Evolutionary conservation across 1,140 invertebrate species (phyloP).

Genomic region (Apis laboriosa): DNA sequence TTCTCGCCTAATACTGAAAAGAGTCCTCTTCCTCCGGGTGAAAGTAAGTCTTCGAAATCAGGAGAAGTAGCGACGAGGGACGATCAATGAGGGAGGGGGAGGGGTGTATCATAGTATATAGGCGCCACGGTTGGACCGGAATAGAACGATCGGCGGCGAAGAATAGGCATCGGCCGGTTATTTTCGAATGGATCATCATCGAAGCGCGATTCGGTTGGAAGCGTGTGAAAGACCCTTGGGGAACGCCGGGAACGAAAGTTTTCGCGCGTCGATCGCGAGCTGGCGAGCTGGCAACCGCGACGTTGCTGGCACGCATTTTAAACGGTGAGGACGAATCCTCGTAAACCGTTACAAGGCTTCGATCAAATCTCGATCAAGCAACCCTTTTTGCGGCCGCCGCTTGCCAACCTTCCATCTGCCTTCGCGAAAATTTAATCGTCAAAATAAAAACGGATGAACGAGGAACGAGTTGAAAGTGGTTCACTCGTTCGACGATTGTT

Average conservation of each 20-base stretch:
- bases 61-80: no score
- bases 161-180: constrained; percentile 55
- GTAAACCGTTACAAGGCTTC: constrained; percentile 60
- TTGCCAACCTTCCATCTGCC: no score
- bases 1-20: no score
- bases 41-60: no score
- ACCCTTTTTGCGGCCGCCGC: no score
- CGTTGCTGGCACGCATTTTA: constrained; percentile 58
- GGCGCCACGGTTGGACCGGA: constrained; percentile 52
- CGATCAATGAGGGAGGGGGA: not conserved
- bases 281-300: constrained; percentile 30
- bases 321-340: constrained; percentile 49
- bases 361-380: constrained; percentile 36
- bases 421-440: no score
- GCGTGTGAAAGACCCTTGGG: constrained; percentile 56
- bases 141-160: constrained; percentile 46
- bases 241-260: constrained; percentile 58
- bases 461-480: no score
- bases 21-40: no score
- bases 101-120: not conserved
- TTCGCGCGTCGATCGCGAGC: constrained; percentile 28
- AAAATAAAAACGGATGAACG: no score
- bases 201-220: constrained; percentile 48
- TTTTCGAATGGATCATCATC: constrained; percentile 61
- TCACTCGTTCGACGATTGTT: no score